Base-by-base conservation (phyloP, 2,888 invertebrate species). In the Pelosia muscerda region DNA sequence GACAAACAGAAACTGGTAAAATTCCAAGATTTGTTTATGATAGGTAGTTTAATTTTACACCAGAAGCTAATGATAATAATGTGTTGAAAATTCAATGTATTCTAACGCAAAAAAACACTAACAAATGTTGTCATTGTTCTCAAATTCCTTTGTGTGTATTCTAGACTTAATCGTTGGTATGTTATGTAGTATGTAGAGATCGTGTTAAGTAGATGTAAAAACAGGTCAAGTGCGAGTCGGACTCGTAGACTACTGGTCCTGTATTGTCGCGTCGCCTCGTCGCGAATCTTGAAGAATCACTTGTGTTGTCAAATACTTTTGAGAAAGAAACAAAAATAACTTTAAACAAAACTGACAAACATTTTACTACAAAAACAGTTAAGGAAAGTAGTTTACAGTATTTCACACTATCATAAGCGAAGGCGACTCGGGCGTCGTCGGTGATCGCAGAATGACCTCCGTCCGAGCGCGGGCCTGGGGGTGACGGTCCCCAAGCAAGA, bases 131-230 rank as follows among this genome's bases (percentile, higher is more conserved):
- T 34, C 58, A 58, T 54, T 55, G 31, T 58, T 34, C 34, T 22
- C 28, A 31, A 58, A 58, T 31, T 58, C 58, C 4, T 34, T 58
- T 58, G 58, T 58, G 28, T 31, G 31, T 25, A 56, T 38, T 56
- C 31, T 38, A 42, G 63, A 56, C 60, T n/a, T n/a, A 49, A 49
- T 49, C n/a, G 49, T 49, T 49, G 49, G 53, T 42, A 42, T 62
- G 62, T 49, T 42, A 42, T 62, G 62, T 49, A 62, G 13, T 15
- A 38, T 38, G 62, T 49, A 53, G 11, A 53, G 62, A 25, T 56
- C n/a, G 38, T 23, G 23, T 42, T 11, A 56, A 42, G n/a, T 49
- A 49, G 49, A 49, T 49, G 49, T 49, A n/a, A n/a, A 49, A 49
- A 49, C 49, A 49, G 2, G 49, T 49, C n/a, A 49, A 49, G 49